phyloP scores from a whole-genome alignment of 2,113 vertebrate species.

The Phyllostomus discolor region DNA sequence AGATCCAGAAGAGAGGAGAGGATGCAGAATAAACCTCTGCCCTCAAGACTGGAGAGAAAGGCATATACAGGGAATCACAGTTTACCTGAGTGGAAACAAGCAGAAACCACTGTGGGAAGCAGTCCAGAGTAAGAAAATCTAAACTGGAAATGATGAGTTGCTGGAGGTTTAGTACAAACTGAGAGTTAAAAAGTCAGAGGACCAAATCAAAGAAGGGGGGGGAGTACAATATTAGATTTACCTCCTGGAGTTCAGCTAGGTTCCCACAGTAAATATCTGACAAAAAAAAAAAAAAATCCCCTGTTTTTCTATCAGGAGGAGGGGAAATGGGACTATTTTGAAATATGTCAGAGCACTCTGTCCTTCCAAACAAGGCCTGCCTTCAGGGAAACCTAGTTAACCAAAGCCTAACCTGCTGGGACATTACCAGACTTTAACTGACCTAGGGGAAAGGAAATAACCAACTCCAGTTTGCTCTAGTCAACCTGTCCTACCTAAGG shows the following conservation, averaged over 20 bases:
- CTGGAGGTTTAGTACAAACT: not conserved
- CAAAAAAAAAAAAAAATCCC: not conserved
- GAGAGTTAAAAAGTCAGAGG: not conserved
- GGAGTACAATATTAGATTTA: not conserved
- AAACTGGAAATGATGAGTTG: not conserved
- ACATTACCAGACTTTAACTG: not conserved
- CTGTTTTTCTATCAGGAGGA: not conserved
- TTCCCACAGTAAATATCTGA: not conserved
- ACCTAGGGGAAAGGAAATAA: not conserved
- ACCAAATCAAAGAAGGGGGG: not conserved
- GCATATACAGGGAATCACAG: not conserved
- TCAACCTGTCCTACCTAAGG: not conserved
- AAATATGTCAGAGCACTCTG: not conserved
- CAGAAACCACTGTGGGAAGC: not conserved
- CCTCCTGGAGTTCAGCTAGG: not conserved
- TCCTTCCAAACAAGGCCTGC: not conserved
- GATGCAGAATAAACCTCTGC: not conserved
- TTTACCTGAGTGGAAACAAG: not conserved
- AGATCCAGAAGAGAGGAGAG: not conserved
- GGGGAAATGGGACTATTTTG: not conserved
- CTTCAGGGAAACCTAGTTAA: not conserved
- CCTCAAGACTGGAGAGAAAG: not conserved
- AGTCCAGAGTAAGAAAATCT: not conserved
- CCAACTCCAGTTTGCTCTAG: not conserved
- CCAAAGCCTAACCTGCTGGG: not conserved